These are phyloP conservation scores for Caenorhabditis becei DNA, from an alignment of 2,888 invertebrate species.

Conservation along the genomic window DNA sequence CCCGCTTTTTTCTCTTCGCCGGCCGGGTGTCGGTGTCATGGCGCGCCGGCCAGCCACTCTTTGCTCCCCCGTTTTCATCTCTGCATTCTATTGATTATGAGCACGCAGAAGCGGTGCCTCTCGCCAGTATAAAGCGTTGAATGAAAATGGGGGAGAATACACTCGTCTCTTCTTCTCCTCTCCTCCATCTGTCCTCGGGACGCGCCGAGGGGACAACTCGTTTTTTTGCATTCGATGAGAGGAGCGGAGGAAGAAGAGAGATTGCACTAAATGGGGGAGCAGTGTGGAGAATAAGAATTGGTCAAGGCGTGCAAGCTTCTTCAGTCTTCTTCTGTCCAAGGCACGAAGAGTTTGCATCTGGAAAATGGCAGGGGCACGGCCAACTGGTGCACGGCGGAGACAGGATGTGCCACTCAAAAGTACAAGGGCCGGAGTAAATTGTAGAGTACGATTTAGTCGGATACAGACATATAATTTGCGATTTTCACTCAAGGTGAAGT, in stretches of 20 bases:
- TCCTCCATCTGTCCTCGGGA: background rate
- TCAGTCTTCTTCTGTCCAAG: too few species aligned
- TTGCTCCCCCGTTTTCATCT: constrained; percentile 7
- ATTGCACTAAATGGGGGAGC: constrained; percentile 4
- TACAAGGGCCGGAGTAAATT: too few species aligned
- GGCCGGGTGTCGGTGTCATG: constrained; percentile 23
- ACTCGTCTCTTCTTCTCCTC: background rate
- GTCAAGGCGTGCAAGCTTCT: background rate
- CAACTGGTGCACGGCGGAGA: too few species aligned
- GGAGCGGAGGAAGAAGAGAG: constrained; percentile 1
- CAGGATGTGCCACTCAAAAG: too few species aligned
- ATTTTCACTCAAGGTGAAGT: too few species aligned
- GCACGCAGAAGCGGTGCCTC: constrained; percentile 19
- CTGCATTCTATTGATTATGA: constrained; percentile 41
- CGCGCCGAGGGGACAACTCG: background rate
- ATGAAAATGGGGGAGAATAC: background rate
- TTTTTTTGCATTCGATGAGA: background rate
- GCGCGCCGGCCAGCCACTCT: background rate
- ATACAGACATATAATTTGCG: too few species aligned
- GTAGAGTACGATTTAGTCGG: too few species aligned
- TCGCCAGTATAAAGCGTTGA: constrained; percentile 12
- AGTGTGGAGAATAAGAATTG: background rate
- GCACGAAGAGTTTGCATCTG: too few species aligned
- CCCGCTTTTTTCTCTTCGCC: background rate
- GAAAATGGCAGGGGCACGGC: too few species aligned